Conservation (phyloP, 1,140 invertebrate species). For the Camponotus floridanus region DNA sequence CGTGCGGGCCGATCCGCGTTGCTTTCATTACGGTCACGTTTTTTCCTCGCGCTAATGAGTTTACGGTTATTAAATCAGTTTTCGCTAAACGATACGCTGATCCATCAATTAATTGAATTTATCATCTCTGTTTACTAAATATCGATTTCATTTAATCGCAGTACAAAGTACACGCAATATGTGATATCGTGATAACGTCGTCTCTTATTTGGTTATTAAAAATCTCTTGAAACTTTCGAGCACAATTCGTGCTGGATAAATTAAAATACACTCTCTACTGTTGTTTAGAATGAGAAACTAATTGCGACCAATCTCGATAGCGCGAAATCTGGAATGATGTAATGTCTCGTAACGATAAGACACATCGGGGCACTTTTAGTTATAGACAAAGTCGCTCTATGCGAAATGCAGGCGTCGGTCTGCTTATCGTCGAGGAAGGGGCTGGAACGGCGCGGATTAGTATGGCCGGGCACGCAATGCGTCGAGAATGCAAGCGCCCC, state of each 20-base stretch:
- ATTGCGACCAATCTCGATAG: background rate
- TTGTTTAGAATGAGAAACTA: background rate
- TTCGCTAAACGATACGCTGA: background rate
- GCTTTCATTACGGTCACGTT: slow-evolving; percentile 31
- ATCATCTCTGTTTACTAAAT: slow-evolving; percentile 22
- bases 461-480: slow-evolving; percentile 77
- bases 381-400: slow-evolving; percentile 56
- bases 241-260: background rate
- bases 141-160: background rate
- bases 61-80: slow-evolving; percentile 19
- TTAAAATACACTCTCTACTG: background rate
- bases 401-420: slow-evolving; percentile 63
- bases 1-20: slow-evolving; percentile 20
- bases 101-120: background rate
- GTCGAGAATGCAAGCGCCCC: slow-evolving; percentile 74
- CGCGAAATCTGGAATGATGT: slow-evolving; percentile 34
- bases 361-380: slow-evolving; percentile 52
- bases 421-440: slow-evolving; percentile 68
- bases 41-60: slow-evolving; percentile 24
- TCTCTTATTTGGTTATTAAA: background rate
- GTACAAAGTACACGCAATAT: too few relatives aligned
- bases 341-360: slow-evolving; percentile 66
- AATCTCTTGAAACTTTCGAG: background rate
- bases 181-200: background rate
- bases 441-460: slow-evolving; percentile 62